Evolutionary conservation across 2,113 vertebrate genomes (phyloP).

Genomic region (Elachura formosa): DNA sequence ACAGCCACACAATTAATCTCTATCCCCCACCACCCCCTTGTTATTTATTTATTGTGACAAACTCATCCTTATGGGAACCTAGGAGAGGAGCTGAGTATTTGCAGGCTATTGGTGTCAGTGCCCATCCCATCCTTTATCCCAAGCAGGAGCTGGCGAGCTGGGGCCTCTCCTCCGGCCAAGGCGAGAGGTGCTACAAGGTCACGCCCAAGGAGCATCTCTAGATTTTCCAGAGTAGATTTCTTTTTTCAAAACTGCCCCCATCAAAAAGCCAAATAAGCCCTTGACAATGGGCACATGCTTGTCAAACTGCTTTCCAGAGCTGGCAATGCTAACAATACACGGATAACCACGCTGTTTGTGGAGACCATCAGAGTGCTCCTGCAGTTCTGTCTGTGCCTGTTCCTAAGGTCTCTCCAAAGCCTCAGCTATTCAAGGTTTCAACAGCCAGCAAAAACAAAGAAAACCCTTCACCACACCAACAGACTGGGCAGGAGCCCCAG

Average conservation of each 20-base stretch:
- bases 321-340: fast-evolving
- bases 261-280: neutral
- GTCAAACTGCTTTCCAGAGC: neutral
- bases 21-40: slow-evolving; percentile 18
- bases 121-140: slow-evolving; percentile 34
- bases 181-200: neutral
- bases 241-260: neutral
- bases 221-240: neutral
- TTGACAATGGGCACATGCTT: neutral
- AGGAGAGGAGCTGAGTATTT: neutral
- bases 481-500: neutral
- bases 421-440: neutral
- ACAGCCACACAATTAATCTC: slow-evolving; percentile 57
- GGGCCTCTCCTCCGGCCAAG: neutral
- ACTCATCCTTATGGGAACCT: slow-evolving; percentile 37
- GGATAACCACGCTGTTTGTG: neutral
- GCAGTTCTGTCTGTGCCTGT: neutral
- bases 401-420: neutral
- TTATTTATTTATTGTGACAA: slow-evolving; percentile 65
- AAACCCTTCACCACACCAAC: neutral
- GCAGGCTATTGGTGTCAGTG: neutral
- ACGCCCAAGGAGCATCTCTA: neutral
- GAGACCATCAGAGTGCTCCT: neutral
- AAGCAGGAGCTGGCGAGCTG: neutral
- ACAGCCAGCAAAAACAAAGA: neutral